Evolutionary conservation across 2,888 invertebrate genomes (phyloP).

Genomic region (Tetanocera ferruginea): DNA sequence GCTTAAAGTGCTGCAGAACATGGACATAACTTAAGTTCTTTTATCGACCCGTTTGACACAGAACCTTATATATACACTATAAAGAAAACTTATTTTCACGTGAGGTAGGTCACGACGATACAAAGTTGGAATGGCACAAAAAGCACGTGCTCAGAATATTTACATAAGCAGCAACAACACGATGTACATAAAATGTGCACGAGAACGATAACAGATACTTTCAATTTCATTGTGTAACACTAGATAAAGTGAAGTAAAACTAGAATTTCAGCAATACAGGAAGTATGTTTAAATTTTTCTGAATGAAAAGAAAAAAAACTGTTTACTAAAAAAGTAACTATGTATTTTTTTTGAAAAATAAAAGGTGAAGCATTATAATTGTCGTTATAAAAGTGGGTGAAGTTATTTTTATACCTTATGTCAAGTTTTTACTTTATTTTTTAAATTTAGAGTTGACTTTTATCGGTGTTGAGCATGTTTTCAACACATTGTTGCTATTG

Average conservation of each 20-base stretch:
- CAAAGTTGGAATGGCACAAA: not conserved
- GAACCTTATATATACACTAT: not conserved
- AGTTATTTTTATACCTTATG: not conserved
- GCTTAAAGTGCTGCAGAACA: not conserved
- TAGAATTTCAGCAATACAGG: not conserved
- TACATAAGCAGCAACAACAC: not conserved
- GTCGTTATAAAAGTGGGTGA: not conserved
- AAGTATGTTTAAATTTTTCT: not conserved
- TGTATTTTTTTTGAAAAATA: not conserved
- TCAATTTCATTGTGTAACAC: not conserved
- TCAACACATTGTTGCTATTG: constrained; percentile 33
- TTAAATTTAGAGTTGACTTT: not conserved
- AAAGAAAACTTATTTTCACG: constrained; percentile 24
- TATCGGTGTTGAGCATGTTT: not conserved
- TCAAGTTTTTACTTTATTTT: not conserved
- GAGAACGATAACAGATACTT: not conserved
- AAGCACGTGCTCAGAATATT: constrained; percentile 37
- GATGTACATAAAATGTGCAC: not conserved
- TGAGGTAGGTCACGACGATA: constrained; percentile 35
- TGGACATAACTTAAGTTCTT: not conserved
- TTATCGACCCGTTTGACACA: constrained; percentile 1
- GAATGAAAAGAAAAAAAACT: not conserved
- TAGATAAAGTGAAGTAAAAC: not conserved
- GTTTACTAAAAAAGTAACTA: not conserved
- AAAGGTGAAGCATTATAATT: not conserved